Percentiles rank a stretch among this genome's conserved stretches.
Evolutionary conservation across 2,888 invertebrate genomes (phyloP).

Genomic region (Dolomedes plantarius): DNA sequence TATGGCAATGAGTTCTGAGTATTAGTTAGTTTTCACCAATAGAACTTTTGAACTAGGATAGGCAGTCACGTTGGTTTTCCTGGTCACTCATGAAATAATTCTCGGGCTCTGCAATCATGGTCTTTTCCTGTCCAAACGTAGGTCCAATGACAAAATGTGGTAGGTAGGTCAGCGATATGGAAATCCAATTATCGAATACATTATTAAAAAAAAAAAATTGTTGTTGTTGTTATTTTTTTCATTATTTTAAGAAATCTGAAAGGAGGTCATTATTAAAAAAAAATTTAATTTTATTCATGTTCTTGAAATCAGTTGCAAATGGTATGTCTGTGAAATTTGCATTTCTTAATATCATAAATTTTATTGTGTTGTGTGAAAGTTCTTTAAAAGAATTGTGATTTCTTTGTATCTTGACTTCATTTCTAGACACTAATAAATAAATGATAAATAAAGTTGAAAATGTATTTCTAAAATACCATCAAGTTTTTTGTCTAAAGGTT

Average conservation of each 20-base stretch:
- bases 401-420: neutral
- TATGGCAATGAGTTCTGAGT: slow-evolving; percentile 45
- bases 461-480: slow-evolving; percentile 59
- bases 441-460: slow-evolving; percentile 24
- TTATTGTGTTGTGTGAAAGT: too few relatives aligned
- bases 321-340: too few relatives aligned
- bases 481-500: slow-evolving; percentile 58
- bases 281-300: neutral
- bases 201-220: neutral
- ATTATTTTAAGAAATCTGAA: neutral
- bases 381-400: neutral
- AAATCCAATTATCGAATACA: neutral
- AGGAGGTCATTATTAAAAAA: neutral
- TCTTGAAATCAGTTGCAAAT: slow-evolving; percentile 1
- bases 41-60: slow-evolving; percentile 42
- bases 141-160: slow-evolving; percentile 60
- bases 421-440: neutral
- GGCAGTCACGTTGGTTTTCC: slow-evolving; percentile 21
- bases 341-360: too few relatives aligned
- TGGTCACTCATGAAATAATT: slow-evolving; percentile 27
- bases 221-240: neutral
- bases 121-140: slow-evolving; percentile 49
- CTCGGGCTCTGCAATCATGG: slow-evolving; percentile 48
- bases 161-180: slow-evolving; percentile 53
- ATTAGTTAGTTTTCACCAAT: slow-evolving; percentile 21